Evolutionary conservation across 2,888 invertebrate genomes (phyloP).

Genomic region (Sarcophaga caerulescens): DNA sequence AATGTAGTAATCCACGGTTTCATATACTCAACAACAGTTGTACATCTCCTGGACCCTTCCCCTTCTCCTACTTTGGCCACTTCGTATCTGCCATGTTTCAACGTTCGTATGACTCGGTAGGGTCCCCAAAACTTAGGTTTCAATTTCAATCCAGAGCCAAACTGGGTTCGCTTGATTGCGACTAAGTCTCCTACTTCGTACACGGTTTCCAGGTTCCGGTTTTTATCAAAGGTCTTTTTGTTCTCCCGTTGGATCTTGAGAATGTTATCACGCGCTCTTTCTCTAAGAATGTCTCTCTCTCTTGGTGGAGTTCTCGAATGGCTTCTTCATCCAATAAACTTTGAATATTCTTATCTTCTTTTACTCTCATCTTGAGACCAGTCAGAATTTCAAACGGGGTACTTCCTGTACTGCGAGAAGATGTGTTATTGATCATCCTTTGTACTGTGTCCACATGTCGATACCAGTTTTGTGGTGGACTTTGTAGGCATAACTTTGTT

Average conservation of each 20-base stretch:
- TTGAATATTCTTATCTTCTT: constrained; percentile 4
- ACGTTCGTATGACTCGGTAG: neutral
- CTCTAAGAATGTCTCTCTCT: constrained; percentile 39
- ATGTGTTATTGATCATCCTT: constrained; percentile 72
- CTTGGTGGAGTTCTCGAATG: constrained; percentile 18
- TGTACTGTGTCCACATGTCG: constrained; percentile 70
- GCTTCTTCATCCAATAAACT: constrained; percentile 36
- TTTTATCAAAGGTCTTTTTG: constrained; percentile 25
- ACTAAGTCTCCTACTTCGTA: constrained; percentile 51
- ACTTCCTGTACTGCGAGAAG: constrained; percentile 68
- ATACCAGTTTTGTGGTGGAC: constrained; percentile 73
- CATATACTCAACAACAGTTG: no score
- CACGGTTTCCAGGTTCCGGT: constrained; percentile 18
- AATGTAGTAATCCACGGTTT: neutral
- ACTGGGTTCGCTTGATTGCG: constrained; percentile 61
- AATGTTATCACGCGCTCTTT: constrained; percentile 50
- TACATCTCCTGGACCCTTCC: neutral
- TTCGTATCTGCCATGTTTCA: neutral
- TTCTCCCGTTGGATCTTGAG: constrained; percentile 44
- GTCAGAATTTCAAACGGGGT: constrained; percentile 59
- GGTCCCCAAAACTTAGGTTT: constrained; percentile 43
- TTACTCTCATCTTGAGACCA: constrained; percentile 49
- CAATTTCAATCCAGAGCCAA: constrained; percentile 46
- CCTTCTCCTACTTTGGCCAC: neutral
- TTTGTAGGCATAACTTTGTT: constrained; percentile 72